These are phyloP conservation scores for Laterallus jamaicensis DNA, from an alignment of 2,113 vertebrate species.

Conservation along the genomic window DNA sequence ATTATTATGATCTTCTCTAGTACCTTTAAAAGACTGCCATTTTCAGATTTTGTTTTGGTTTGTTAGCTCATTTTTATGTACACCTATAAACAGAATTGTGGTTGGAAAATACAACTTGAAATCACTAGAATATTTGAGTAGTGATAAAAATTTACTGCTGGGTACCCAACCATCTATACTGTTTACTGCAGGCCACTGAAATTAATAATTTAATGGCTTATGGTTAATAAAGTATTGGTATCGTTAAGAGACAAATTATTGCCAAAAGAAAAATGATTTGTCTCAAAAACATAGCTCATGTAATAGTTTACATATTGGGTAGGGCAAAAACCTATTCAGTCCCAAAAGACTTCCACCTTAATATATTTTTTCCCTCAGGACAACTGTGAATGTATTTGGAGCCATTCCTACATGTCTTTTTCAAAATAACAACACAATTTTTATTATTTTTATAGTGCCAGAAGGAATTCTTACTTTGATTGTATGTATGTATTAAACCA, in stretches of 20 bases:
- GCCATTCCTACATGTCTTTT: not conserved
- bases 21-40: not conserved
- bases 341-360: not conserved
- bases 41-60: not conserved
- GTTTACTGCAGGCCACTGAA: constrained; percentile 13
- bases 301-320: not conserved
- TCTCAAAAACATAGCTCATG: not conserved
- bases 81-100: not conserved
- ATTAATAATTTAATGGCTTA: constrained; percentile 55
- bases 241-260: constrained; percentile 49
- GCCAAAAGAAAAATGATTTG: not conserved
- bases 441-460: not conserved
- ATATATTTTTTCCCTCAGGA: not conserved
- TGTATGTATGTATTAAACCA: not conserved
- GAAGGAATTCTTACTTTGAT: not conserved
- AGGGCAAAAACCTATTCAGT: not conserved
- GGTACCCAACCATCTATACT: not conserved
- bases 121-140: not conserved
- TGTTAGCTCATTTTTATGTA: not conserved
- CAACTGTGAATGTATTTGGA: not conserved
- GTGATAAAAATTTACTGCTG: constrained; percentile 21
- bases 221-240: constrained; percentile 54
- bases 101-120: not conserved
- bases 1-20: not conserved
- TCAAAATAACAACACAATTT: not conserved